These are phyloP conservation scores for Tadarida brasiliensis DNA, from an alignment of 2,797 vertebrate species.

Conservation along the genomic window DNA sequence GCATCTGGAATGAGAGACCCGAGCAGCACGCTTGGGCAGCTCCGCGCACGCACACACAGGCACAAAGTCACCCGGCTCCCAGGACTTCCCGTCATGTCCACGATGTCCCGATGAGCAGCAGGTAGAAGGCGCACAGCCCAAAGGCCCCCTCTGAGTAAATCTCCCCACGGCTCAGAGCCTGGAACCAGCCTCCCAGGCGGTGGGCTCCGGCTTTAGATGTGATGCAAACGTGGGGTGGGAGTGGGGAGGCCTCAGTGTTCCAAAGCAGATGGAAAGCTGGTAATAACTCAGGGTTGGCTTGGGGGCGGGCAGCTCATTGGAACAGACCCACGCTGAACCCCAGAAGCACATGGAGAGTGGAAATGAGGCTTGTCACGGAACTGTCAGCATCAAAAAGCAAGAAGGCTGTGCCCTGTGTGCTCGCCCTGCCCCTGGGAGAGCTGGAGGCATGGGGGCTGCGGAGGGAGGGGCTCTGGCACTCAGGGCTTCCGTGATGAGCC, in stretches of 20 bases:
- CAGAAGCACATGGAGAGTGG: neutral
- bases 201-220: neutral
- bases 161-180: rapidly evolving
- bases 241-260: neutral
- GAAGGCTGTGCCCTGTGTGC: too few relatives aligned
- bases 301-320: neutral
- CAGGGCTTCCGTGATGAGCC: rapidly evolving
- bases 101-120: neutral
- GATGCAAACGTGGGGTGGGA: neutral
- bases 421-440: neutral
- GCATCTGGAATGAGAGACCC: rapidly evolving
- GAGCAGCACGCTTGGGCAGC: neutral
- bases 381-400: too few relatives aligned
- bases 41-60: rapidly evolving
- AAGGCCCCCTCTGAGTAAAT: rapidly evolving
- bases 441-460: neutral
- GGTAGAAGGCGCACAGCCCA: neutral
- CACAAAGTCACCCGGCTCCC: neutral
- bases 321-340: too few relatives aligned
- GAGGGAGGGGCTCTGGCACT: rapidly evolving
- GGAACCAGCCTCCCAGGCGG: neutral
- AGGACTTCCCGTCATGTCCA: rapidly evolving
- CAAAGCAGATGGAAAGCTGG: conserved; percentile 34
- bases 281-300: neutral
- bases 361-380: too few relatives aligned